A percentile compares a stretch with the other conserved stretches of the same genome.
Evolutionary conservation across 2,113 vertebrate genomes (phyloP).

Genomic region (Phrynocephalus versicolor): DNA sequence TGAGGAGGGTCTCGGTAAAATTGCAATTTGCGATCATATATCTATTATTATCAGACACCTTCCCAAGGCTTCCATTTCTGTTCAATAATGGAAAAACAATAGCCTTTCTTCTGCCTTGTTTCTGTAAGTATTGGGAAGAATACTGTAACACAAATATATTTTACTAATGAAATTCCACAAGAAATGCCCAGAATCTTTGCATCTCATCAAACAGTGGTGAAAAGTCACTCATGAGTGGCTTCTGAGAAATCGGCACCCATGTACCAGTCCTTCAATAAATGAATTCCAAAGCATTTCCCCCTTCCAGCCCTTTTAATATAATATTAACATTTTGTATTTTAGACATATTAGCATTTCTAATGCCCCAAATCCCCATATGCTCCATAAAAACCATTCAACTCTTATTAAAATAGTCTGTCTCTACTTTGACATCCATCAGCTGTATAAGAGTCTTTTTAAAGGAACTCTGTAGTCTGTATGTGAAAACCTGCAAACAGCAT

Average conservation of each 20-base stretch:
- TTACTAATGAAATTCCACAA: neutral
- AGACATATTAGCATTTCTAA: slow-evolving; percentile 18
- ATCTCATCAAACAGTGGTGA: slow-evolving; percentile 8
- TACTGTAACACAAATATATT: neutral
- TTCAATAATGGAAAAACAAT: neutral
- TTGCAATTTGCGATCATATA: neutral
- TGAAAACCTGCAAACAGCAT: neutral
- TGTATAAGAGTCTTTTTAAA: neutral
- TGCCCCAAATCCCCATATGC: slow-evolving; percentile 7
- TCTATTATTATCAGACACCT: neutral
- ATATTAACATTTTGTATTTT: slow-evolving; percentile 23
- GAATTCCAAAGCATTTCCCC: slow-evolving; percentile 12
- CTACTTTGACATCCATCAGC: neutral
- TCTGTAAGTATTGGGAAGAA: neutral
- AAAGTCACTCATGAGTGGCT: neutral
- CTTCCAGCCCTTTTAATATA: slow-evolving; percentile 2
- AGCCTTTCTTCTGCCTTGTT: neutral
- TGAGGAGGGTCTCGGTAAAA: neutral
- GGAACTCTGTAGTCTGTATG: neutral
- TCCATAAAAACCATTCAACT: slow-evolving; percentile 20
- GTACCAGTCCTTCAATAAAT: slow-evolving; percentile 8
- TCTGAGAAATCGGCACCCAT: neutral
- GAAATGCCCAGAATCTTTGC: neutral
- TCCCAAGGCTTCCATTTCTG: neutral
- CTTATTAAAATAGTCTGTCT: neutral